These are phyloP conservation scores for Brotogeris chrysoptera DNA, from an alignment of 2,797 vertebrate species.

Conservation along the genomic window DNA sequence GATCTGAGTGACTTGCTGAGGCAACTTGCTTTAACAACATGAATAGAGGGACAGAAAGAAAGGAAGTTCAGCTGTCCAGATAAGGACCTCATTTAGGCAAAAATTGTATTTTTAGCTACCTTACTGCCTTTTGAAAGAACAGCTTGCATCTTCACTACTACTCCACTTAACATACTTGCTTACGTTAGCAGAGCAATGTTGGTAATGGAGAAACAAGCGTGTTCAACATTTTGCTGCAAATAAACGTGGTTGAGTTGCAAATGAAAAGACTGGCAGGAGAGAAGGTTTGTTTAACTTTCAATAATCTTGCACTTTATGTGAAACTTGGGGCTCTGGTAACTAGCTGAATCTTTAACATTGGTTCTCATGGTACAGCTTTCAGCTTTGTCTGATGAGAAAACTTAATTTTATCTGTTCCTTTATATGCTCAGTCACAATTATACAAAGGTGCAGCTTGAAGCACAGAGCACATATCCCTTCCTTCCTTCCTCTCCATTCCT, in stretches of 20 bases:
- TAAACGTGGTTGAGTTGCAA: neutral
- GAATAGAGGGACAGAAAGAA: neutral
- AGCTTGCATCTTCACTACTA: neutral
- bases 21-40: neutral
- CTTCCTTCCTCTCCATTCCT: neutral
- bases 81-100: neutral
- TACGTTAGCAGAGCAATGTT: neutral
- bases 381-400: neutral
- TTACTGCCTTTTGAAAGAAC: neutral
- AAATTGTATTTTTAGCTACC: neutral
- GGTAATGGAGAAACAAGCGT: slow-evolving; percentile 5
- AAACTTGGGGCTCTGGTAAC: neutral
- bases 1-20: neutral
- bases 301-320: neutral
- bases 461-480: neutral
- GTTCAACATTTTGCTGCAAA: neutral
- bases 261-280: neutral
- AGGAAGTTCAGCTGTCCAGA: neutral
- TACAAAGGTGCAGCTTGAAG: neutral
- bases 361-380: neutral
- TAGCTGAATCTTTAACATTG: neutral
- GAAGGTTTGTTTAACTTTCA: neutral
- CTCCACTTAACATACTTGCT: neutral
- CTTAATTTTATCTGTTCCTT: neutral
- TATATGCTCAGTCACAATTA: neutral